Evolutionary conservation across 2,888 invertebrate species (phyloP).

Genomic region (Spodoptera littoralis): DNA sequence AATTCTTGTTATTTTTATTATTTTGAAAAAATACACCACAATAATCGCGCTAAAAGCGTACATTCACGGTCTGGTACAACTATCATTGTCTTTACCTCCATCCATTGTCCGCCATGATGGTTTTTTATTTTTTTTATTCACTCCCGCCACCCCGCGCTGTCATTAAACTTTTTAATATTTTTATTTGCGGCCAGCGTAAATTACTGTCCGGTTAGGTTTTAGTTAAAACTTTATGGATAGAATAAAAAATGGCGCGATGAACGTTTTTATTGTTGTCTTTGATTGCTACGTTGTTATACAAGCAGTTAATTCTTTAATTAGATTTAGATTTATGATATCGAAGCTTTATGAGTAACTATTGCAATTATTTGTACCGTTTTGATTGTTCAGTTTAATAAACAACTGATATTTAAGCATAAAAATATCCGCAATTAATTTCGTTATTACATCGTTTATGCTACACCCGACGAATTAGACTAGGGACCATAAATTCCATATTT

Average conservation of each 20-base stretch:
- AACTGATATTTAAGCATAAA: too few species aligned
- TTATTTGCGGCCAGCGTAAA: conserved; percentile 46
- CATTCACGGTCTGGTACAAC: conserved; percentile 75
- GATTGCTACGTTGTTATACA: too few species aligned
- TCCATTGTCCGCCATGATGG: conserved; percentile 67
- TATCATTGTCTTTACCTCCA: conserved; percentile 71
- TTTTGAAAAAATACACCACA: conserved; percentile 54
- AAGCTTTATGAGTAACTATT: too few species aligned
- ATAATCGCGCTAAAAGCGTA: conserved; percentile 57
- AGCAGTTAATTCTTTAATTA: too few species aligned
- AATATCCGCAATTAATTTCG: too few species aligned
- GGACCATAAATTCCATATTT: too few species aligned
- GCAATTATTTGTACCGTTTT: too few species aligned
- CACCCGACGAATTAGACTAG: too few species aligned
- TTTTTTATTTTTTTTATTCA: conserved; percentile 50
- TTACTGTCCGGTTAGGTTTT: conserved; percentile 49
- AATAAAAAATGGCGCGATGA: conserved; percentile 7
- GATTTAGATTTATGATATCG: too few species aligned
- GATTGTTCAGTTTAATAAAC: too few species aligned
- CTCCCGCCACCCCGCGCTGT: conserved; percentile 58
- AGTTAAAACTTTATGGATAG: conserved; percentile 30
- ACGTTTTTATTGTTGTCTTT: too few species aligned
- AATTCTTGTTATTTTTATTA: conserved; percentile 50
- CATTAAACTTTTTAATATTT: conserved; percentile 66
- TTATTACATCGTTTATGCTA: too few species aligned